phyloP scores from a whole-genome alignment of 2,113 vertebrate species.

The Scopus umbretta region DNA sequence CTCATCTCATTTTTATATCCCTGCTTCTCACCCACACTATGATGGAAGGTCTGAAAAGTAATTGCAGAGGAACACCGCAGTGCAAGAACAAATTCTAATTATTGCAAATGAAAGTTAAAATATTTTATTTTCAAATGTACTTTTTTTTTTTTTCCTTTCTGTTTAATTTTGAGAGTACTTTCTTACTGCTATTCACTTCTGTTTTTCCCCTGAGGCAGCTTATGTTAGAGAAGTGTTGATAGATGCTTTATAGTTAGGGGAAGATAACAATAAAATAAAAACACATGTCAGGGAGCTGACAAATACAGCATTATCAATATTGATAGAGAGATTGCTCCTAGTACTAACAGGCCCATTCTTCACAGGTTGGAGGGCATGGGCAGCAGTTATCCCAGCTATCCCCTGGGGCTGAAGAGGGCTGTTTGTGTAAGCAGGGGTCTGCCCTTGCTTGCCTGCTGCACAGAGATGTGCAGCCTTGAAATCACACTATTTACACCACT shows the following conservation, averaged over 20 bases:
- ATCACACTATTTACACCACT: neutral
- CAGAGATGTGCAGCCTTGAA: neutral
- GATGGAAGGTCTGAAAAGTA: conserved; percentile 6
- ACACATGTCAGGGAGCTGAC: neutral
- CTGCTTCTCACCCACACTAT: conserved; percentile 12
- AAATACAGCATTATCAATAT: neutral
- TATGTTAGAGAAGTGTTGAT: neutral
- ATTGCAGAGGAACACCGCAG: neutral
- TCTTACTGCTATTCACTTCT: neutral
- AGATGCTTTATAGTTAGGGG: neutral
- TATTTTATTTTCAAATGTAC: neutral
- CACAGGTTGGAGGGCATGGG: neutral
- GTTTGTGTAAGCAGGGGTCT: neutral
- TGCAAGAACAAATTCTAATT: conserved; percentile 7
- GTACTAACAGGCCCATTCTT: neutral
- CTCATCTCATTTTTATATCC: conserved; percentile 32
- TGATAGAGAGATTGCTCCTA: neutral
- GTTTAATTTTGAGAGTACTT: neutral
- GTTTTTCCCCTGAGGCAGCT: neutral
- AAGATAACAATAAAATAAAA: neutral
- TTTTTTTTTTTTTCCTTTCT: neutral
- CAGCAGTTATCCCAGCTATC: neutral
- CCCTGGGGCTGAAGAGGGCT: neutral
- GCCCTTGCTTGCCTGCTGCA: too few species aligned
- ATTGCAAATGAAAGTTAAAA: neutral